Base-by-base conservation (phyloP, 2,113 vertebrate genomes). In the Chinchilla lanigera region DNA sequence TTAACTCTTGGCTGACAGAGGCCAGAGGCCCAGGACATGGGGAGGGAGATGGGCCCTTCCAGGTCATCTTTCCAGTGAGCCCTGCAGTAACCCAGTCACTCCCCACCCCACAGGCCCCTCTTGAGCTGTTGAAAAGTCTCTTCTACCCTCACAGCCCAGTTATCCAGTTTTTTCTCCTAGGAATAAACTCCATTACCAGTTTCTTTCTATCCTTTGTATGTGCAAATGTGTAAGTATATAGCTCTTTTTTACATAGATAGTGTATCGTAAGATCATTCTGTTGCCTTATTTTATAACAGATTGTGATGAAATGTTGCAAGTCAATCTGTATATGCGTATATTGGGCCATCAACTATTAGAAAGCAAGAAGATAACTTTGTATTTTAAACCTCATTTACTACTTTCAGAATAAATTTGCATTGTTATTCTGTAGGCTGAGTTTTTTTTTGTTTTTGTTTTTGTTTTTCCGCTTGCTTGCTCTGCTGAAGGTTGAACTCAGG, bases 271-370 rank as follows among this genome's bases (percentile, higher is more conserved):
- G 86, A 44, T 33, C n/a, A 19, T 77, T 65, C 28, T 24, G 3
- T 88, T 60, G 47, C 69, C 73, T 78, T 97, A 56, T 89, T 96
- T 93, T 52, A 93, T 82, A 82, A 50, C 17, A 38, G 71, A 50
- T 60, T 30, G 5, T 33, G 17, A 20, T 71, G 35, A n/a, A 52
- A 20, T 61, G 12, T 61, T 82, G 69, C 54, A 38, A 35, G 47
- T 47, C 58, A 81, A 0, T 22, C 9, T 19, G 26, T 11, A 3
- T 47, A 9, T 38, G 30, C 50, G 56, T 52, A 73, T 61, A 38
- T 44, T 69, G 60, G 16, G 26, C 30, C 61, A 8, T 69, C 35
- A 63, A 60, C 26, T 52, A 3, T 87, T 67, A 26, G 61, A 84
- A 95, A 90, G 54, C 78, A 75, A 81, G 77, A 73, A n/a, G 0